Base-by-base conservation (phyloP, 2,113 vertebrate genomes). In the Zeus faber region DNA sequence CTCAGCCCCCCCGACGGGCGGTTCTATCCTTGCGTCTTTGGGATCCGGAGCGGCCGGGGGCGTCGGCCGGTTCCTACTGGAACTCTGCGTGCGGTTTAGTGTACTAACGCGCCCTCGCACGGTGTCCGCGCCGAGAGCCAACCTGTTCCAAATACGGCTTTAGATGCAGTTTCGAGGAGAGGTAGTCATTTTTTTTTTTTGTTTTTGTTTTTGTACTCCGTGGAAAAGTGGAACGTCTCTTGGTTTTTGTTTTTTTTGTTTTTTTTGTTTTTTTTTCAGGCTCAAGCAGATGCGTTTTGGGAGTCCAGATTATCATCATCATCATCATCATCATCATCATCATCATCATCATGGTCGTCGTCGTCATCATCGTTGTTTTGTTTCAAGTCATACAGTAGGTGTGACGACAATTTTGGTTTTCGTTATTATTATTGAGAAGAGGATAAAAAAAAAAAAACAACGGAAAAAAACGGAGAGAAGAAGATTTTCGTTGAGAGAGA, bases 151-250 rank as follows among this genome's bases (percentile, higher is more conserved):
- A n/a, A n/a, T n/a, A n/a, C n/a, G n/a, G 75, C 75, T 80, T 73
- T 59, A 70, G 51, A 68, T 83, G 70, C 70, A 58, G 76, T 75
- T n/a, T 77, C 73, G 73, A 69, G 75, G 87, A 90, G 90, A 91
- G 90, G 89, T 91, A 91, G 90, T 87, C 81, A 35, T 89, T 74
- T 72, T 63, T 63, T 52, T 62, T 47, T 76, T 79, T 89, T 74
- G 70, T 63, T 63, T 52, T 62, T 47, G 74, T 79, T 37, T 63
- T 27, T 16, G n/a, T 79, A 79, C 62, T 64, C 67, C 62, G 61
- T 67, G 58, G n/a, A 65, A 80, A 79, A 74, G 75, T 77, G 64
- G 82, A 75, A 78, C 23, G 31, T 76, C 60, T 80, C 57, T 74
- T 44, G 77, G 67, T 72, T n/a, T n/a, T n/a, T n/a, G n/a, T 74